These are phyloP conservation scores for Capricornis sumatraensis DNA, from an alignment of 2,113 vertebrate genomes.

Conservation along the genomic window DNA sequence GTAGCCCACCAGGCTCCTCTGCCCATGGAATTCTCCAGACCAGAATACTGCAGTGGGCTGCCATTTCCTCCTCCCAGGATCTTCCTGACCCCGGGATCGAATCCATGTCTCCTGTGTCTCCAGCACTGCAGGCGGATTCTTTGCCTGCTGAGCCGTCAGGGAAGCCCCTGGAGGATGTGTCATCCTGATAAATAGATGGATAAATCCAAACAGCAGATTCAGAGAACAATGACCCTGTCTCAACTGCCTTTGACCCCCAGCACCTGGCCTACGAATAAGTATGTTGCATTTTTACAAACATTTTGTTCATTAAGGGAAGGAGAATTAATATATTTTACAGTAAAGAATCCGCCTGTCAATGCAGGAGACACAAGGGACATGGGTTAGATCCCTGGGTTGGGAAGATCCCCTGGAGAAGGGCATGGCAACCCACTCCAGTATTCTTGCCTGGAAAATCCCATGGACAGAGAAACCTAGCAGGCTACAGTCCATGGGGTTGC, in stretches of 20 bases:
- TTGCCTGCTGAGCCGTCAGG: background rate
- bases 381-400: background rate
- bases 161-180: background rate
- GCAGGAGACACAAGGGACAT: background rate
- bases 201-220: background rate
- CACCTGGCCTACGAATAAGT: background rate
- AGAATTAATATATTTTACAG: background rate
- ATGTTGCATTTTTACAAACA: background rate
- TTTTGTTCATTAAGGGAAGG: background rate
- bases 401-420: background rate
- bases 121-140: background rate
- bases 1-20: background rate
- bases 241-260: background rate
- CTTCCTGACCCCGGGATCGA: background rate
- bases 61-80: background rate
- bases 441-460: background rate
- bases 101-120: background rate
- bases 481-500: background rate
- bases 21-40: background rate
- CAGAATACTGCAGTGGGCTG: background rate
- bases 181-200: background rate
- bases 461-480: background rate
- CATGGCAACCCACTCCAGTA: background rate
- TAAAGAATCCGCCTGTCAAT: background rate
- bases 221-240: background rate